These are phyloP conservation scores for Platichthys flesus DNA, from an alignment of 2,113 vertebrate species.

Conservation along the genomic window DNA sequence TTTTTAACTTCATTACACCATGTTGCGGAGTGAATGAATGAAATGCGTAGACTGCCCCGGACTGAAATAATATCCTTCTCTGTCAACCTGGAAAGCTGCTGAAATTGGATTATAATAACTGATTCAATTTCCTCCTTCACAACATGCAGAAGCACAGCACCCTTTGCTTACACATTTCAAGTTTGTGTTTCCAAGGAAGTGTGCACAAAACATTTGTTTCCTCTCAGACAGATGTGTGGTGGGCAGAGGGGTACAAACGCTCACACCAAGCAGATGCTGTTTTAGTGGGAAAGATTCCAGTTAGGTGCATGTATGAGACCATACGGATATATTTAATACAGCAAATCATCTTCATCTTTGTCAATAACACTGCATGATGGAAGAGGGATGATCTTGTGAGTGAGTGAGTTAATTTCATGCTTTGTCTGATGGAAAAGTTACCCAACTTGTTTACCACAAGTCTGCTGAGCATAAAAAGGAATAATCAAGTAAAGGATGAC, in stretches of 20 bases:
- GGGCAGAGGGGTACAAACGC: background rate
- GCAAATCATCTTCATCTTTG: background rate
- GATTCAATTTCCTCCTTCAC: conserved; percentile 76
- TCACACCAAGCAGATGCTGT: background rate
- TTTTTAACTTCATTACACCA: conserved; percentile 60
- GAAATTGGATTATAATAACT: conserved; percentile 73
- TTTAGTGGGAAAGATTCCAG: conserved; percentile 1
- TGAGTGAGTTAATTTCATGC: conserved; percentile 10
- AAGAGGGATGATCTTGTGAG: background rate
- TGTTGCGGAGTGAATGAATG: conserved; percentile 49
- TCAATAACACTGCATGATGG: background rate
- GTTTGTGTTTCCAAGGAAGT: conserved; percentile 23
- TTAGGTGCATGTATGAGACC: background rate
- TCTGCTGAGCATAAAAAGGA: conserved; percentile 43
- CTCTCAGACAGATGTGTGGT: conserved; percentile 12
- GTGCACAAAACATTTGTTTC: conserved; percentile 23
- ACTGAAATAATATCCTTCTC: conserved; percentile 71
- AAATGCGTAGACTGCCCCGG: conserved; percentile 52
- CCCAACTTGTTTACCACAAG: conserved; percentile 38
- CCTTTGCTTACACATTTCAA: conserved; percentile 35
- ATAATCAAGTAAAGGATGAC: conserved; percentile 33
- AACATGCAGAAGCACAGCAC: conserved; percentile 37
- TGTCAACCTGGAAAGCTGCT: conserved; percentile 63
- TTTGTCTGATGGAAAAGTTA: background rate
- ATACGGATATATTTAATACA: background rate